Percentiles rank a stretch among this genome's conserved stretches.
These are phyloP conservation scores for Zelleria hepariella DNA, from an alignment of 2,888 invertebrate species.

Conservation along the genomic window DNA sequence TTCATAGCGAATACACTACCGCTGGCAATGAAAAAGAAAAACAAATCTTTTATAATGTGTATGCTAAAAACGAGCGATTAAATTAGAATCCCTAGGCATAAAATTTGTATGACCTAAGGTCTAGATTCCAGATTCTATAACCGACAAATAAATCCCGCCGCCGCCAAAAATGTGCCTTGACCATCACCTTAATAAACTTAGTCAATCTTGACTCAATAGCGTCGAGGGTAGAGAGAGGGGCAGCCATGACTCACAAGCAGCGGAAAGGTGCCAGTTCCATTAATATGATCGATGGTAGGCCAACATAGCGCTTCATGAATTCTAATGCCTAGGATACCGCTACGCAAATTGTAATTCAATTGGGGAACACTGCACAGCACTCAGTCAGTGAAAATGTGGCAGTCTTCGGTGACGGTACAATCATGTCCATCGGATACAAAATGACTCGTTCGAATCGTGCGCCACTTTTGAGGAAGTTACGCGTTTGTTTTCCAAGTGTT, in stretches of 20 bases:
- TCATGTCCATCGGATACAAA: slow-evolving; percentile 38
- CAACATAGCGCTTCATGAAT: slow-evolving; percentile 43
- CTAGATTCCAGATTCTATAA: background rate
- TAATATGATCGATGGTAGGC: slow-evolving; percentile 52
- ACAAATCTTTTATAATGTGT: too few species aligned
- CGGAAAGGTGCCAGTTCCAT: slow-evolving; percentile 25
- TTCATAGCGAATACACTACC: too few species aligned
- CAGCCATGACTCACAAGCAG: background rate
- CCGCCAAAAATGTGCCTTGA: too few species aligned
- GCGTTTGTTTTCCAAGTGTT: background rate
- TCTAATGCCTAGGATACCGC: slow-evolving; percentile 55
- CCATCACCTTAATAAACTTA: too few species aligned
- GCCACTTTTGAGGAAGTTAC: background rate
- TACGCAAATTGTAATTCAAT: slow-evolving; percentile 66
- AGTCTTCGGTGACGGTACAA: slow-evolving; percentile 50
- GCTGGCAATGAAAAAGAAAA: too few species aligned
- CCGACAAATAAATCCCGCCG: too few species aligned
- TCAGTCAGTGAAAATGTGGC: slow-evolving; percentile 68
- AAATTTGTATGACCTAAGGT: background rate
- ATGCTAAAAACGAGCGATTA: background rate
- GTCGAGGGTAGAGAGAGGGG: too few species aligned
- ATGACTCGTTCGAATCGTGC: background rate
- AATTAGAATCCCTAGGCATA: background rate
- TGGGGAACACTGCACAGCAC: slow-evolving; percentile 32
- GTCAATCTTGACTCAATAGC: too few species aligned